These are phyloP conservation scores for Struthidea cinerea DNA, from an alignment of 2,113 vertebrate genomes.

Conservation along the genomic window DNA sequence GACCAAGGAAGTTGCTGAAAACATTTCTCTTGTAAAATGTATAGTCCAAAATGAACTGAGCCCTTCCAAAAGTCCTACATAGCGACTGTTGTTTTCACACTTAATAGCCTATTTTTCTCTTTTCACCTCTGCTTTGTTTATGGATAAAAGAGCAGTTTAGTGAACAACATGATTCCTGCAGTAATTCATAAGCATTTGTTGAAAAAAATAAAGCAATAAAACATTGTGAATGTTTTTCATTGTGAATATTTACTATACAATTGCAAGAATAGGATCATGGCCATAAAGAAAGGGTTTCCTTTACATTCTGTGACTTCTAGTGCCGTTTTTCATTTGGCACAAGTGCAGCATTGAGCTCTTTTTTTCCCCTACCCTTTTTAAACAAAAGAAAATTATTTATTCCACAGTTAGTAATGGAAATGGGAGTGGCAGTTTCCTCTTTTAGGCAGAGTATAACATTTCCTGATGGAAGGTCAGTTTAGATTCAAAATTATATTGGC, in stretches of 20 bases:
- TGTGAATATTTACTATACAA: background rate
- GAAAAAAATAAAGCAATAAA: background rate
- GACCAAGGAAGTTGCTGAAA: background rate
- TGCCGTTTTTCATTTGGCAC: background rate
- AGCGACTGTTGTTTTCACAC: background rate
- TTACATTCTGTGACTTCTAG: background rate
- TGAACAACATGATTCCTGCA: background rate
- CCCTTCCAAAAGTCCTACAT: rapidly evolving
- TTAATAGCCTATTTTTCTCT: background rate
- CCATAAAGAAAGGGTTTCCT: background rate
- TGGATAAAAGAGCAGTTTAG: background rate
- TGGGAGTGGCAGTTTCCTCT: slow-evolving; percentile 2
- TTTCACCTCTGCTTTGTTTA: background rate
- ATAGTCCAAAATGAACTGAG: background rate
- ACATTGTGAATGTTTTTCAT: background rate
- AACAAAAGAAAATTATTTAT: slow-evolving; percentile 6
- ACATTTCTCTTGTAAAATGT: background rate
- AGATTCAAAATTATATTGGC: background rate
- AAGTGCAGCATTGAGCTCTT: background rate
- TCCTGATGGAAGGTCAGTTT: background rate
- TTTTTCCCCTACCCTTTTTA: background rate
- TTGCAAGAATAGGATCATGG: background rate
- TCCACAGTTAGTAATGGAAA: background rate
- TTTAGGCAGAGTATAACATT: background rate
- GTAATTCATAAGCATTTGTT: background rate